These are phyloP conservation scores for Thunnus maccoyii DNA, from an alignment of 2,113 vertebrate genomes.

Conservation along the genomic window DNA sequence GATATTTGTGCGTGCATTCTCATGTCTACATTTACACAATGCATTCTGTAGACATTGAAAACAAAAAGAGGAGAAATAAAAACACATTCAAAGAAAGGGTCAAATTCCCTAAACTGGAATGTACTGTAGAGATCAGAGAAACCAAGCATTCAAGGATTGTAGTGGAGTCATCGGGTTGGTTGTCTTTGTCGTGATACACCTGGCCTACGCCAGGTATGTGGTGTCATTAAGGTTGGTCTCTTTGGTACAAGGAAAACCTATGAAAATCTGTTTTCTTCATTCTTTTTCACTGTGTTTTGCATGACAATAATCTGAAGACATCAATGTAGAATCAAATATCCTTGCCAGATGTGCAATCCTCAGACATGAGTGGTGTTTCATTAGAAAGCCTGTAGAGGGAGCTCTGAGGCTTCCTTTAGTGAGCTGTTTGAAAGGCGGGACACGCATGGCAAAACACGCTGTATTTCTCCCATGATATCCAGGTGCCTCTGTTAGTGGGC, in stretches of 20 bases:
- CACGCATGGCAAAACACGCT: conserved; percentile 17
- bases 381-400: conserved; percentile 60
- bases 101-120: conserved; percentile 88
- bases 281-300: conserved; percentile 35
- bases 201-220: conserved; percentile 53
- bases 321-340: conserved; percentile 72
- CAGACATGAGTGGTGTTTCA: conserved; percentile 55
- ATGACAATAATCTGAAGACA: conserved; percentile 60
- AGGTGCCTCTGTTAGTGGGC: conserved; percentile 40
- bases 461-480: conserved; percentile 47
- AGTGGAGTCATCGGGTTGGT: conserved; percentile 61
- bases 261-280: conserved; percentile 56
- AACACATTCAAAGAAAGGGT: conserved; percentile 86
- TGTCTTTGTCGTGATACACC: conserved; percentile 62
- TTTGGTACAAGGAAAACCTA: conserved; percentile 83
- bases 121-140: conserved; percentile 86
- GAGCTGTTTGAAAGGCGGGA: conserved; percentile 17
- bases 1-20: conserved; percentile 79
- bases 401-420: conserved; percentile 48
- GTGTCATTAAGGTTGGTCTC: conserved; percentile 51
- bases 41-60: conserved; percentile 82
- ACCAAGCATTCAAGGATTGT: conserved; percentile 77
- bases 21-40: conserved; percentile 83
- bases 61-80: conserved; percentile 73
- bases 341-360: conserved; percentile 62